Base-by-base conservation (phyloP, 2,797 vertebrate species). In the Gastrophryne carolinensis region DNA sequence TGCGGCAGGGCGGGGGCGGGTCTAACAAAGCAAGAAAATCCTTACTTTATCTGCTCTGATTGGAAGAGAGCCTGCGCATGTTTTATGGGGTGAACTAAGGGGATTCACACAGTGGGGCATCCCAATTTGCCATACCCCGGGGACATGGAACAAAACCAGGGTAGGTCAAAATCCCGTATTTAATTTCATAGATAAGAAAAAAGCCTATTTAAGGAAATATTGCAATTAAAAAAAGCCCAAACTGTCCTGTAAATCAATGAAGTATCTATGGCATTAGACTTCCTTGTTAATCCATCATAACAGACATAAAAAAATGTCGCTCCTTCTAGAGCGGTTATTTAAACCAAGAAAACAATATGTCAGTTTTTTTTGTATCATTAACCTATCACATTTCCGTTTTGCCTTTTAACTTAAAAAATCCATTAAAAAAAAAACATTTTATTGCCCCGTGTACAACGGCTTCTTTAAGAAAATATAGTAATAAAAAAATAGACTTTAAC, bases 401-500 rank as follows among this genome's bases (percentile, higher is more conserved):
- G 35, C 5, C 13, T 41, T 24, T 35, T 27, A 1, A 72, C 69
- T 82, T 81, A 56, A 57, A 78, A 64, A 78, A 53, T 77, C 81
- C 84, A 82, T 39, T n/a, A n/a, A n/a, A n/a, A n/a, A n/a, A n/a
- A n/a, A n/a, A n/a, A n/a, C 87, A 86, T 74, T 56, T 60, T 79
- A 56, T 61, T 53, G 23, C 13, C 15, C 39, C 15, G 26, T 41
- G 6, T 32, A 34, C n/a, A 29, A 88, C 90, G 92, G 91, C 92
- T 92, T 92, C 95, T 97, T 97, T 98, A 96, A 97, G 93, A 95
- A 97, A 97, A 98, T 95, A 96, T 93, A 94, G 94, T 93, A 93
- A 95, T 94, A 89, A 92, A 93, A 93, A 44, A 41, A 62, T 35
- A 61, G 94, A 96, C 92, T 97, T 97, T 95, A 96, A 95, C 93